phyloP scores from a whole-genome alignment of 2,113 vertebrate genomes.

The Rutilus rutilus region DNA sequence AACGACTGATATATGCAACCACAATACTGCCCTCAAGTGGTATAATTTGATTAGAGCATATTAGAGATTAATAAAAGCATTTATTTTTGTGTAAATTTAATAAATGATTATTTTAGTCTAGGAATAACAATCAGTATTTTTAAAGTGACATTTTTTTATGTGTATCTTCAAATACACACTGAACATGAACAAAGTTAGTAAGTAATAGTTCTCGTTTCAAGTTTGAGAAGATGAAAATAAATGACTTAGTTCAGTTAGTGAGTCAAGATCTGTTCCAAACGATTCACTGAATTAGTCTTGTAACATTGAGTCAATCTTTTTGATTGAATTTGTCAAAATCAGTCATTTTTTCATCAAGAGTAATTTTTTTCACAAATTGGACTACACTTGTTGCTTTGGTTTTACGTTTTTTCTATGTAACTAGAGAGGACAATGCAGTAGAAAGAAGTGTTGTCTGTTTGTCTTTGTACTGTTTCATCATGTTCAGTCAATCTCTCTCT shows the following conservation, averaged over 20 bases:
- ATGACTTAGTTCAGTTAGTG: neutral
- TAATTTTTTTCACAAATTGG: neutral
- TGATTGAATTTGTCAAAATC: neutral
- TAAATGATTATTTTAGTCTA: too few species aligned
- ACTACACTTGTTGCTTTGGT: neutral
- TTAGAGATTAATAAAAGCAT: neutral
- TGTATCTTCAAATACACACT: neutral
- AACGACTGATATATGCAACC: neutral
- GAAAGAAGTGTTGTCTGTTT: neutral
- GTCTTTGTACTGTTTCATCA: neutral
- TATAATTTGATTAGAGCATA: neutral
- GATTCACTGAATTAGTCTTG: neutral
- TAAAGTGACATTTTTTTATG: neutral
- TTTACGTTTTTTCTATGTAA: neutral
- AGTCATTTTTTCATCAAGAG: neutral
- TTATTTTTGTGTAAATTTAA: too few species aligned
- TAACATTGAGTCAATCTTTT: neutral
- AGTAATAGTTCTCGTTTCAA: neutral
- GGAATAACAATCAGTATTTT: too few species aligned
- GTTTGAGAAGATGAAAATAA: neutral
- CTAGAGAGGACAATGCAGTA: neutral
- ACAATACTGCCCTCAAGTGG: slow-evolving; percentile 41
- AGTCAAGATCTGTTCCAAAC: too few species aligned
- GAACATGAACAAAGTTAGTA: neutral
- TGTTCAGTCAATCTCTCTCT: neutral